These are phyloP conservation scores for Drosophila sucinea DNA, from an alignment of 1,140 invertebrate species.

Conservation along the genomic window DNA sequence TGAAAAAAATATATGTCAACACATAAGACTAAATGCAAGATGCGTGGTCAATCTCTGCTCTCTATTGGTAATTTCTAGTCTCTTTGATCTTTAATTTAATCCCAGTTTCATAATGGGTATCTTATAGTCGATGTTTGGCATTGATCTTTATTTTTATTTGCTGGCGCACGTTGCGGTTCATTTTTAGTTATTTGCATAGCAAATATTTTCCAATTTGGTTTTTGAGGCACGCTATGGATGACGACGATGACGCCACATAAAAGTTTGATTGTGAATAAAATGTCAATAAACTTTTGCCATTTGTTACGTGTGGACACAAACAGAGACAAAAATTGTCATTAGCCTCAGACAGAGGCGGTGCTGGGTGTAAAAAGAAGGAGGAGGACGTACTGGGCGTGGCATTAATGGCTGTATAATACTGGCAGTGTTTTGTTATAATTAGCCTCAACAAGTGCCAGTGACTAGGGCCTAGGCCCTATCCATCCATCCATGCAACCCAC, in stretches of 20 bases:
- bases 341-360: constrained; percentile 10
- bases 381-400: constrained; percentile 38
- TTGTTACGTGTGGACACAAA: constrained; percentile 20
- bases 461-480: not conserved
- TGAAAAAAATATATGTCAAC: too few relatives aligned
- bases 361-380: not conserved
- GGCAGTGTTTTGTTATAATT: constrained; percentile 64
- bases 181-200: constrained; percentile 6
- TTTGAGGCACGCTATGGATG: not conserved
- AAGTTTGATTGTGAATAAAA: constrained; percentile 32
- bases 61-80: too few relatives aligned
- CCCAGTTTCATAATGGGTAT: not conserved
- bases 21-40: too few relatives aligned
- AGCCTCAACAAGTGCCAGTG: constrained; percentile 44
- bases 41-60: too few relatives aligned
- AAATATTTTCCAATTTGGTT: constrained; percentile 27
- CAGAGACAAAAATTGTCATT: constrained; percentile 32
- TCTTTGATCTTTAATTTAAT: too few relatives aligned
- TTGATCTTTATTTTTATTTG: not conserved
- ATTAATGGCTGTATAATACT: constrained; percentile 56
- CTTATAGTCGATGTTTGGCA: not conserved
- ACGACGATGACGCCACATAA: constrained; percentile 14
- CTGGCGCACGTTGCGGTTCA: not conserved
- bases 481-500: not conserved
- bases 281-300: constrained; percentile 63